A percentile compares a stretch with the other conserved stretches of the same genome.
Evolutionary conservation across 2,113 vertebrate genomes (phyloP).

Genomic region (Heteronetta atricapilla): DNA sequence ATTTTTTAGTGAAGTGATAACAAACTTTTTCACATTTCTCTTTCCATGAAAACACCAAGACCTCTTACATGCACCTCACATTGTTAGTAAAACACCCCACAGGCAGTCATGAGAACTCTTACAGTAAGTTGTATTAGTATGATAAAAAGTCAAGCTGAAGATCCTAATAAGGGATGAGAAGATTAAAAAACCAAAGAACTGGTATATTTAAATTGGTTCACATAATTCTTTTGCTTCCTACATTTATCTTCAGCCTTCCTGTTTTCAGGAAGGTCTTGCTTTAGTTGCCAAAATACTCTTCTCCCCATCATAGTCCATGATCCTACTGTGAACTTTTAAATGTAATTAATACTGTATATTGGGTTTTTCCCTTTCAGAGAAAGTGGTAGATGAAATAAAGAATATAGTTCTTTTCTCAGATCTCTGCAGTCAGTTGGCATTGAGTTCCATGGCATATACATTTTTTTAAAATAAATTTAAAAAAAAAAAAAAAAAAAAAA

Average conservation of each 20-base stretch:
- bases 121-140: constrained; percentile 33
- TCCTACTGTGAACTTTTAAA: not conserved
- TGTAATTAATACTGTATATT: not conserved
- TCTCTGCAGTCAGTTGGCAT: not conserved
- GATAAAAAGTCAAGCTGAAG: not conserved
- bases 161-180: constrained; percentile 69
- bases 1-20: constrained; percentile 20
- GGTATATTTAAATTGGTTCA: not conserved
- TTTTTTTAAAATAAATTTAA: not conserved
- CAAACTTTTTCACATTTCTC: not conserved
- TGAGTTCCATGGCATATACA: not conserved
- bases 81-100: constrained; percentile 20
- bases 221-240: not conserved
- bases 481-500: not conserved
- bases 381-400: not conserved
- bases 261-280: not conserved
- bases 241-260: not conserved
- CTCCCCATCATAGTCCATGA: not conserved
- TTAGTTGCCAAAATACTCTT: not conserved
- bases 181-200: constrained; percentile 62
- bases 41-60: constrained; percentile 24
- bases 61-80: constrained; percentile 40
- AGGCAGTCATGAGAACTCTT: not conserved
- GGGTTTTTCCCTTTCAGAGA: not conserved
- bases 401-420: not conserved